These are phyloP conservation scores for Apolygus lucorum DNA, from an alignment of 1,140 invertebrate genomes.

Conservation along the genomic window DNA sequence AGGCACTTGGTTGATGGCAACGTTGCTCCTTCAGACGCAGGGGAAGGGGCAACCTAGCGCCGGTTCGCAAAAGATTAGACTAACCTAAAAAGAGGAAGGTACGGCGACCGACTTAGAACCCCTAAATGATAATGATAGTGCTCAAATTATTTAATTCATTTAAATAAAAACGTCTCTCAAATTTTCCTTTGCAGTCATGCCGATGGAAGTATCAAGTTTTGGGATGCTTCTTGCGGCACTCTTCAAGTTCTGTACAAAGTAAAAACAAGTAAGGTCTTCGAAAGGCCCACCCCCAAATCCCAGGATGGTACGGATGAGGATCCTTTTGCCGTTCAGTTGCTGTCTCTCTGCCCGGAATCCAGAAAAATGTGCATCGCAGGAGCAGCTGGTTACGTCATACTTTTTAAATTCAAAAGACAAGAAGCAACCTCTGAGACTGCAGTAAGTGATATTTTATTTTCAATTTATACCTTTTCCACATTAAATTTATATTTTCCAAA, in stretches of 20 bases:
- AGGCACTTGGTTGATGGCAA: too few species aligned
- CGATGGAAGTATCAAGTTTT: constrained; percentile 94
- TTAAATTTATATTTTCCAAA: too few species aligned
- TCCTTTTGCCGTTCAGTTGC: constrained; percentile 86
- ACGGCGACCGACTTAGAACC: too few species aligned
- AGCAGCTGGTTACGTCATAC: constrained; percentile 80
- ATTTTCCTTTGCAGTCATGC: constrained; percentile 62
- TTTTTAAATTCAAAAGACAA: constrained; percentile 90
- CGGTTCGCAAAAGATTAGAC: too few species aligned
- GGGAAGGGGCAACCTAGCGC: too few species aligned
- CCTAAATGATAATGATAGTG: too few species aligned
- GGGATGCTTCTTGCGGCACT: constrained; percentile 90
- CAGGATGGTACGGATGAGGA: constrained; percentile 62
- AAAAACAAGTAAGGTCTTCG: constrained; percentile 81
- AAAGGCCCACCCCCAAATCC: constrained; percentile 50
- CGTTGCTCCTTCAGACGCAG: too few species aligned
- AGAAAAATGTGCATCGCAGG: constrained; percentile 81
- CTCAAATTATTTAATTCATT: too few species aligned
- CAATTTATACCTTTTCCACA: neutral
- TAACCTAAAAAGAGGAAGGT: too few species aligned
- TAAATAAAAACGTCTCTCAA: too few species aligned
- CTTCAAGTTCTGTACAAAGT: constrained; percentile 95
- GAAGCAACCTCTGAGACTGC: constrained; percentile 77
- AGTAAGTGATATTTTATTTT: constrained; percentile 46
- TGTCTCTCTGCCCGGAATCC: constrained; percentile 88